Base-by-base conservation (phyloP, 2,113 vertebrate genomes). In the Orthochromis indermauri region DNA sequence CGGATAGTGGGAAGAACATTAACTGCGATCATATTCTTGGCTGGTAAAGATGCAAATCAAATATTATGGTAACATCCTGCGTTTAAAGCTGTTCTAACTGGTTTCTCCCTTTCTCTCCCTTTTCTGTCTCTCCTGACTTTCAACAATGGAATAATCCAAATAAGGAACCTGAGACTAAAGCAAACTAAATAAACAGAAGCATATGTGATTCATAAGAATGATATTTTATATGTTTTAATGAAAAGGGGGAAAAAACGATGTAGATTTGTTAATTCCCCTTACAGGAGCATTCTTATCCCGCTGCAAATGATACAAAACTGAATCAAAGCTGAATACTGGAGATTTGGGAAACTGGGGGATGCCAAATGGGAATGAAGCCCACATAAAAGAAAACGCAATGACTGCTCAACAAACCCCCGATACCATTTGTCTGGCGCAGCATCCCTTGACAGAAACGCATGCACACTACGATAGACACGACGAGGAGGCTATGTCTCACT, bases 401-500 rank as follows among this genome's bases (percentile, higher is more conserved):
- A 80, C 24, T 49, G 63, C 78, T 82, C 76, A 86, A 80, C 87
- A 86, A 80, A 47, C 83, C 49, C 49, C 35, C 26, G 54, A 89
- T 89, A 28, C 68, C 19, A 35, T 88, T 88, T 89, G 63, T 79
- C 80, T 40, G 37, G 82, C 73, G 57, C 61, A 86, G 82, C 85
- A 86, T 86, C 81, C 87, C 84, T 33, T 88, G 45, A 88, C 35
- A 47, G 40, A 88, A 80, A 85, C 66, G 53, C 68, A 79, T 31
- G 31, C 61, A 57, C 47, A 33, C 54, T 24, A 63, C 12, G 83
- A 81, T 6, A 87, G 84, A 89, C 80, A 57, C 68, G 54, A 85
- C 8, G 21, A 89, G 40, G 57, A 89, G 80, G 87, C 89, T 83
- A 82, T 33, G 85, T 90, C 92, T 93, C 91, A 91, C 92, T 42